Conservation (phyloP, 2,888 invertebrate species). For the Rhimphoctona megacephalus region DNA sequence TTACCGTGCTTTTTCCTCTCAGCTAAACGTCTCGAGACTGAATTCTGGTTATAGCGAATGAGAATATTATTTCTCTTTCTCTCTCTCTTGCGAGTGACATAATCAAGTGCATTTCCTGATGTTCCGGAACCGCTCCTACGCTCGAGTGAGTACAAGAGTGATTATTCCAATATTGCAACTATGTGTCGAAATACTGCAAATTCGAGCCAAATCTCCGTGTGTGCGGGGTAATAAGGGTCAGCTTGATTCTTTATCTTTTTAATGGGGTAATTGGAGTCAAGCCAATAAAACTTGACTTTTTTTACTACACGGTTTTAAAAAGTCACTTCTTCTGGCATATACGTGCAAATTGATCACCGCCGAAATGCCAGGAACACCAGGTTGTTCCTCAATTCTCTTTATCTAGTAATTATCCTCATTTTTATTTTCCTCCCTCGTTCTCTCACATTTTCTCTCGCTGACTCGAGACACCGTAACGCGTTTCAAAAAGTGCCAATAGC, state of each 20-base stretch:
- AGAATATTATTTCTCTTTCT: background rate
- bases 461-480: slow-evolving; percentile 3
- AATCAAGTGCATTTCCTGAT: background rate
- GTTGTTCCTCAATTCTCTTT: background rate
- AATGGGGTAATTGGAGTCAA: slow-evolving; percentile 18
- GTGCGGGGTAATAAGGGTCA: slow-evolving; percentile 1
- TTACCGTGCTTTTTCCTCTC: background rate
- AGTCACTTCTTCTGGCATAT: background rate
- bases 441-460: background rate
- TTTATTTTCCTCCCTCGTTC: background rate
- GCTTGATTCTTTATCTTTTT: background rate
- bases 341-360: background rate
- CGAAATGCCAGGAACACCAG: background rate
- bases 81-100: background rate
- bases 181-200: background rate
- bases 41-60: too few relatives aligned
- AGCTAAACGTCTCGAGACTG: too few relatives aligned
- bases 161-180: background rate
- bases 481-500: slow-evolving; percentile 5
- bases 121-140: background rate
- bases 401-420: background rate
- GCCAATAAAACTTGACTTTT: background rate
- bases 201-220: background rate
- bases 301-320: background rate
- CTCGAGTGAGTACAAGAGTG: background rate